Base-by-base conservation (phyloP, 53 echinoderm and acorn worm species). In the Hippasteria phrygiana region DNA sequence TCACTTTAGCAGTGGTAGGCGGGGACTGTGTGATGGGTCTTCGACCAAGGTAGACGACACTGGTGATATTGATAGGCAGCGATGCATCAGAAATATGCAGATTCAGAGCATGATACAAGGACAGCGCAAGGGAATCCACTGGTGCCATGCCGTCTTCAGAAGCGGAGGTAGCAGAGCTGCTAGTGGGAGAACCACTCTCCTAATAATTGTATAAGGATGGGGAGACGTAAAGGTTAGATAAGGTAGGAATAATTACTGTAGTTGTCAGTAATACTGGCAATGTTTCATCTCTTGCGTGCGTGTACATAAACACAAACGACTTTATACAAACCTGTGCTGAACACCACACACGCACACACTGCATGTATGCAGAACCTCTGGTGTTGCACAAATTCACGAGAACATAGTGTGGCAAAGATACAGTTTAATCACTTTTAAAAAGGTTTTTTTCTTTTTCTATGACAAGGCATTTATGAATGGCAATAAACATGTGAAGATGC, bases 21-120 rank as follows among this genome's bases (percentile, higher is more conserved):
- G 78, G 78, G 11, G 56, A 38, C 55, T 77, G 31, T 13, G 54
- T 77, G 35, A 11, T 39, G 37, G 78, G 38, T 24, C 55, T 78
- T 17, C 56, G 78, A 78, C 78, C 78, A 6, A 14, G 54, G 78
- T 78, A 78, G 38, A 59, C 26, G 20, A 78, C 40, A 59, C 14
- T 26, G 40, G 78, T 78, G 62, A 78, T 78, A 38, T 78, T 78
- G 78, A 78, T 12, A 1, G 78, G 40, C 41, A 78, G 3, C 1
- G 78, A 78, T 26, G 37, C 56, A 26, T 78, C 78, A 11, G 78
- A 55, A 2, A 78, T 62, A 39, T 41, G 56, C 26, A 39, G 56
- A 37, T 22, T 78, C 38, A 78, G 56, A 17, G 11, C 24, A 5
- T 78, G 56, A 22, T 47, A 54, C 41, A 78, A 3, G 22, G 59